Percentiles rank a stretch among this genome's conserved stretches.
Conservation (phyloP, 2,113 vertebrate genomes). For the Echinops telfairi region DNA sequence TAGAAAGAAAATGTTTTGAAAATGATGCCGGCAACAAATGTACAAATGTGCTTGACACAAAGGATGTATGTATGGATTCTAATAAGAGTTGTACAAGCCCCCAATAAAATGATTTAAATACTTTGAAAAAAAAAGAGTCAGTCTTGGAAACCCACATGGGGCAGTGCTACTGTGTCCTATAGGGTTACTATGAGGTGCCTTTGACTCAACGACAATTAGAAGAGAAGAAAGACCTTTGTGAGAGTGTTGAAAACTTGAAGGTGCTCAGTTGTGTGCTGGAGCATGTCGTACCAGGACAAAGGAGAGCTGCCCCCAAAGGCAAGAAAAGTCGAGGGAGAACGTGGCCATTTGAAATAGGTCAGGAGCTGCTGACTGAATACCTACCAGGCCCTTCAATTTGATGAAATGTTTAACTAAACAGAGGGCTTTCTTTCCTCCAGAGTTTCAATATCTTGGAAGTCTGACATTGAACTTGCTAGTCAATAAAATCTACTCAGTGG, state of each 20-base stretch:
- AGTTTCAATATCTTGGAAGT: conserved; percentile 25
- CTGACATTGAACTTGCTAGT: neutral
- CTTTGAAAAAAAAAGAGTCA: too few species aligned
- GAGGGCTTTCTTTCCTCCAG: neutral
- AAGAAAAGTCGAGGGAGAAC: neutral
- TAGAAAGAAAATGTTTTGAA: too few species aligned
- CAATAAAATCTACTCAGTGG: neutral
- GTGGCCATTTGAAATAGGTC: neutral
- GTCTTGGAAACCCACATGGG: neutral
- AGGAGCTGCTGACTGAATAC: neutral
- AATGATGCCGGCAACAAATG: too few species aligned
- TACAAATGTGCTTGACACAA: too few species aligned
- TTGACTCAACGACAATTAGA: neutral
- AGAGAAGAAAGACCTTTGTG: too few species aligned
- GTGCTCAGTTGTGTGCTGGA: neutral
- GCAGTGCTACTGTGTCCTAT: too few species aligned
- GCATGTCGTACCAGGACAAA: neutral
- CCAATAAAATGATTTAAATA: too few species aligned
- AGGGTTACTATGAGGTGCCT: neutral
- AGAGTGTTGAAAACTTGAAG: too few species aligned
- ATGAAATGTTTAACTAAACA: neutral
- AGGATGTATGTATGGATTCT: too few species aligned
- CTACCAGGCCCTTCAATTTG: neutral
- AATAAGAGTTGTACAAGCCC: too few species aligned
- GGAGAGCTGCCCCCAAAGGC: neutral